Base-by-base conservation (phyloP, 2,113 vertebrate species). In the Alethe castanea region DNA sequence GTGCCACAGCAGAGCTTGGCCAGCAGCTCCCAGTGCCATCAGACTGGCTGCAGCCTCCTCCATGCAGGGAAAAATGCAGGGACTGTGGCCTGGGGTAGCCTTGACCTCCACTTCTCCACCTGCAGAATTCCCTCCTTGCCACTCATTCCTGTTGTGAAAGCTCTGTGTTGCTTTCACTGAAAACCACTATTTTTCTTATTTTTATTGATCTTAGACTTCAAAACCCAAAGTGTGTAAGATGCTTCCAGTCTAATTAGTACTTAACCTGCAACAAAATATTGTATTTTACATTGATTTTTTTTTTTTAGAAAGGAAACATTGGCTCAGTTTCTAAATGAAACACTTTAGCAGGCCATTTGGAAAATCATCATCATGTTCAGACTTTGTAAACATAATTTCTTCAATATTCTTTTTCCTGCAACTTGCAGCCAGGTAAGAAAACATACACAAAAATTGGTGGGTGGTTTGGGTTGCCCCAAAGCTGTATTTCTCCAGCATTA, bases 171-270 rank as follows among this genome's bases (percentile, higher is more conserved):
- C 52, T 86, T 47, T 24, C 31, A n/a, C 26, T 19, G 36, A 64
- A 74, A 94, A 59, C 3, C 4, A 8, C 28, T 33, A 2, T n/a
- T 90, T 90, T 74, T 84, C 8, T 48, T 56, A 9, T 12, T 52
- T 67, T 86, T 77, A 83, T 90, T 31, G 67, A 65, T 82, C 2
- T 1, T 53, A 38, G 36, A 13, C 42, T 65, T 82, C 31, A 88
- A 83, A 88, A 70, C 59, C 33, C 40, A 12, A 77, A 83, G 60
- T 0, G 2, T 73, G 62, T 82, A 73, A 93, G 82, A 95, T 80
- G 71, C 54, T 61, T 93, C 81, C 70, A 72, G 92, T 60, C 71
- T 93, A 92, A 92, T 94, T 94, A 96, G 82, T 86, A 66, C 60
- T 95, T 92, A 91, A 94, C 74, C 85, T 83, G 67, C 72, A 80